A percentile compares a stretch with the other conserved stretches of the same genome.
Evolutionary conservation across 2,113 vertebrate genomes (phyloP).

Genomic region (Notiomystis cincta): DNA sequence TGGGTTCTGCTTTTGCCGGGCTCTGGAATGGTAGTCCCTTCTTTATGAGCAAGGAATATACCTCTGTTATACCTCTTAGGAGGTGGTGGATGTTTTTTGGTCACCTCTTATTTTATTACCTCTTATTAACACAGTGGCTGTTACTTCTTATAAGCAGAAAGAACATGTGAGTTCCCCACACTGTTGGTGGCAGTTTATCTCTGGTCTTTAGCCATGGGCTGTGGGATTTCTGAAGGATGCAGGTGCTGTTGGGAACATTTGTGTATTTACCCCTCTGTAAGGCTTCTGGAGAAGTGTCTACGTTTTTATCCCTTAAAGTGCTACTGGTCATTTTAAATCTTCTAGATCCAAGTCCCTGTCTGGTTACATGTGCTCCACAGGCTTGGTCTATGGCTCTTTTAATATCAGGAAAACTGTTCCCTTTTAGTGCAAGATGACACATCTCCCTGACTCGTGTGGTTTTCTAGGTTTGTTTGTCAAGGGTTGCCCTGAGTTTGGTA

Average conservation of each 20-base stretch:
- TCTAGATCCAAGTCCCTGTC: background rate
- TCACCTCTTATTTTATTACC: background rate
- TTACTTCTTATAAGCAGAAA: background rate
- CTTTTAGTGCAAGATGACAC: background rate
- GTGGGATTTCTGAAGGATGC: background rate
- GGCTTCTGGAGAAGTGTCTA: background rate
- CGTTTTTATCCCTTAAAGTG: background rate
- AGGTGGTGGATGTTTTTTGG: background rate
- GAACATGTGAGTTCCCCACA: accelerated
- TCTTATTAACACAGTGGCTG: too few relatives aligned
- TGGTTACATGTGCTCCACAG: background rate
- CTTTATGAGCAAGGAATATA: background rate
- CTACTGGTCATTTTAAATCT: background rate
- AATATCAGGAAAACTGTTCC: background rate
- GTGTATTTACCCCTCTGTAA: background rate
- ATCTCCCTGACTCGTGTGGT: background rate
- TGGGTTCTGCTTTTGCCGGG: background rate
- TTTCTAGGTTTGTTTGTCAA: background rate
- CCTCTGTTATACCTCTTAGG: background rate
- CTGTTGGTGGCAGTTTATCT: background rate
- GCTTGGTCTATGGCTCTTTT: background rate
- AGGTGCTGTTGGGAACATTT: background rate
- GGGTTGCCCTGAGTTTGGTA: background rate
- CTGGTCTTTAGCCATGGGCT: accelerated
- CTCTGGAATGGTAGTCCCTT: background rate